Base-by-base conservation (phyloP, 2,113 vertebrate species). In the Haliaeetus leucogaster region DNA sequence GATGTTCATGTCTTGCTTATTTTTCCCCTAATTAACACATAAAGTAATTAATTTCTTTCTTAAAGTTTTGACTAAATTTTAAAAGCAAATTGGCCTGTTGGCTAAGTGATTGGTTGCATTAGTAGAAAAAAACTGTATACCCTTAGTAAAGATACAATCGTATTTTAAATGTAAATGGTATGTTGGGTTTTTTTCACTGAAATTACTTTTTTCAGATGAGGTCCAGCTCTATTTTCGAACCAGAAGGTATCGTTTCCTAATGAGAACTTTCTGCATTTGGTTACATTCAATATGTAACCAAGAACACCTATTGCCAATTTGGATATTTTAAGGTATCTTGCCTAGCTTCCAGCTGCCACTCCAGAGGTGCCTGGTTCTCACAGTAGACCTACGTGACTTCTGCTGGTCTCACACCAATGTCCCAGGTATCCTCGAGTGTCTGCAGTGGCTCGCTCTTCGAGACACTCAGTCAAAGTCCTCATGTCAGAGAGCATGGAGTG, bases 401-500 rank as follows among this genome's bases (percentile, higher is more conserved):
- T 92, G 5, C 29, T 47, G 20, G 7, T 67, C 43, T 66, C 34
- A 36, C 7, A 21, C 11, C 29, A 13, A 5, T 7, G 7, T 48
- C 12, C 40, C 63, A 29, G 38, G 48, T 29, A 34, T 43, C 11
- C 45, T 48, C 11, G 12, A 29, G 4, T 14, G 21, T 42, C 58
- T 77, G 3, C 26, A 67, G 36, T 16, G 71, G 5, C 26, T 79
- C 21, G 32, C 2, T 29, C 20, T 48, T 34, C 62, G 12, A 78
- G 29, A 7, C 30, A 19, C 13, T 53, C 50, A 71, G 32, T 55
- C n/a, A 50, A 63, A 29, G 5, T 17, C 55, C 53, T 89, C 5
- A 3, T 6, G 1, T 23, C 0, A 0, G 43, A 67, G 22, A 27
- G 50, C 26, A 27, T 16, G 14, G 50, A 13, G 5, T 21, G n/a